These are phyloP conservation scores for Orthosia gothica DNA, from an alignment of 2,888 invertebrate species.

Conservation along the genomic window DNA sequence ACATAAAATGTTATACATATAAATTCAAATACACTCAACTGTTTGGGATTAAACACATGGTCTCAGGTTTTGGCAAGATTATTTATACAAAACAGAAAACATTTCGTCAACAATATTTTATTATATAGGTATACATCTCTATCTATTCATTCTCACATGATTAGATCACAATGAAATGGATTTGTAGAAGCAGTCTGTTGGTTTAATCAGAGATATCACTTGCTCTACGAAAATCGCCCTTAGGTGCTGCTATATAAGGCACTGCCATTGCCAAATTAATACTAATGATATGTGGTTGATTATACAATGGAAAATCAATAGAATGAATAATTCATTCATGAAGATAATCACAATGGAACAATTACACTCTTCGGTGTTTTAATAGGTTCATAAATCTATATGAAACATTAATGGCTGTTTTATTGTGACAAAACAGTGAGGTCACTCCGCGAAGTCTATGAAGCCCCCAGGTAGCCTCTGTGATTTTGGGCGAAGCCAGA, in stretches of 20 bases:
- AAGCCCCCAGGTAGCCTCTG: too few species aligned
- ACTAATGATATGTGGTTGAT: not conserved
- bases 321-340: not conserved
- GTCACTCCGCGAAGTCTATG: too few species aligned
- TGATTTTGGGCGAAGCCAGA: too few species aligned
- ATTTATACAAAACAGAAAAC: not conserved
- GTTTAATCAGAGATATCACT: not conserved
- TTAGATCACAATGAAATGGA: not conserved
- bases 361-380: not conserved
- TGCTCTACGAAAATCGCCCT: not conserved
- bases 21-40: not conserved
- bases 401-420: too few species aligned
- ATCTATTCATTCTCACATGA: not conserved
- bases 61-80: not conserved
- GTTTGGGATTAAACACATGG: not conserved
- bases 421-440: too few species aligned
- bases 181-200: not conserved
- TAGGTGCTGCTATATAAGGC: not conserved
- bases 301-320: not conserved
- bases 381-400: too few species aligned
- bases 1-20: not conserved
- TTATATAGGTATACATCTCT: not conserved
- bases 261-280: not conserved
- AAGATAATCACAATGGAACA: not conserved
- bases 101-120: not conserved